A percentile compares a stretch with the other conserved stretches of the same genome.
Evolutionary conservation across 2,888 invertebrate genomes (phyloP).

Genomic region (Coecobrya sp.): DNA sequence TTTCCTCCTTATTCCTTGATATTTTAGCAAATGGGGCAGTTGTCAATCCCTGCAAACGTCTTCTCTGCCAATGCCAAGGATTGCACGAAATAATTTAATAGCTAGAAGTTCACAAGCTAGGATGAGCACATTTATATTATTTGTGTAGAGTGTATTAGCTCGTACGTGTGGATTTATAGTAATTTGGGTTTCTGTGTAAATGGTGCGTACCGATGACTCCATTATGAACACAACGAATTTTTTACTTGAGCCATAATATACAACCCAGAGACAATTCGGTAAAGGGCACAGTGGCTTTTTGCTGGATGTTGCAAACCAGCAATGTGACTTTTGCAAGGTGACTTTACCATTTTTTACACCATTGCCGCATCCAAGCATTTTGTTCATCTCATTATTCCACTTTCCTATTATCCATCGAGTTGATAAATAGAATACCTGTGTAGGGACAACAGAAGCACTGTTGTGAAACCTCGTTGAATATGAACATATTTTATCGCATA

Average conservation of each 20-base stretch:
- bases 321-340: slow-evolving; percentile 30
- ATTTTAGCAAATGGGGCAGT: background rate
- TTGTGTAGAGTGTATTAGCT: background rate
- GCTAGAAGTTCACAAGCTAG: background rate
- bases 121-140: background rate
- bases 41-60: background rate
- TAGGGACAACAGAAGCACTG: background rate
- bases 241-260: background rate
- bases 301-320: background rate
- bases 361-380: slow-evolving; percentile 39
- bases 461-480: background rate
- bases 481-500: background rate
- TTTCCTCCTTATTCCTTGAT: background rate
- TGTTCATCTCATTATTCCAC: slow-evolving; percentile 30
- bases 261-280: background rate
- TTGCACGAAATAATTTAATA: background rate
- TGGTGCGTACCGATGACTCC: background rate
- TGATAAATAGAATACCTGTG: slow-evolving; percentile 14
- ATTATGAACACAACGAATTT: too few relatives aligned
- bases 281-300: background rate
- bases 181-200: background rate
- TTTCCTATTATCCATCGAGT: slow-evolving; percentile 20
- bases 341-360: background rate
- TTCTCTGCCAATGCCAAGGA: background rate
- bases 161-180: background rate